Conservation (phyloP, 2,888 invertebrate species). For the Thymelicus acteon region DNA sequence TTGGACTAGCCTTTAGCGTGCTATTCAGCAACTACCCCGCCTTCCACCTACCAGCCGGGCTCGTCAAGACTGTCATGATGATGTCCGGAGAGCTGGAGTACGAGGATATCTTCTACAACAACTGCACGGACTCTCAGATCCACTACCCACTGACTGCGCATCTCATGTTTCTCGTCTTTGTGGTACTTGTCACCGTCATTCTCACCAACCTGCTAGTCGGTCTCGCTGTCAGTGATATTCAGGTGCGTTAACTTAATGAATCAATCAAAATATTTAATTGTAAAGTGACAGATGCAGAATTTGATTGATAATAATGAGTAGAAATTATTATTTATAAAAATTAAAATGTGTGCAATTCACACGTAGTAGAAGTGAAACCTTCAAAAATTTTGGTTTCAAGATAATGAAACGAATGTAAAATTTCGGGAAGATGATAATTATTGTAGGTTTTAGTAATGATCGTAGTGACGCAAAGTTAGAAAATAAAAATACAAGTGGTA, state of each 20-base stretch:
- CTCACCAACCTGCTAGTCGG: conserved; percentile 93
- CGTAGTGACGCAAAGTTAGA: no score
- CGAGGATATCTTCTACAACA: conserved; percentile 91
- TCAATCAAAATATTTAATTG: no score
- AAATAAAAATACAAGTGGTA: no score
- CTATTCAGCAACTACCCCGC: conserved; percentile 91
- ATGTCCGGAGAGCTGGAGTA: conserved; percentile 95
- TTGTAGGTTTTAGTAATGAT: no score
- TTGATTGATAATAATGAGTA: no score
- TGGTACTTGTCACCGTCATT: conserved; percentile 91
- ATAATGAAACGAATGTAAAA: no score
- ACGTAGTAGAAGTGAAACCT: no score
- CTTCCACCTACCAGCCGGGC: conserved; percentile 87
- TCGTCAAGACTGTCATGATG: conserved; percentile 93
- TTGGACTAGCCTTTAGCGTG: conserved; percentile 92
- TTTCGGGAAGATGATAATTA: no score
- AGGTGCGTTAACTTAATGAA: conserved; percentile 72
- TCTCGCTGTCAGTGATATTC: conserved; percentile 93
- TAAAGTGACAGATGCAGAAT: no score
- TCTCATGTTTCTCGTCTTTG: conserved; percentile 90
- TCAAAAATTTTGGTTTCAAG: no score
- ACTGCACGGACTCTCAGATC: conserved; percentile 75
- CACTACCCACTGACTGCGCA: conserved; percentile 90
- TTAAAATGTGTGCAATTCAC: no score
- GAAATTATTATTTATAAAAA: no score